Evolutionary conservation across 2,113 vertebrate genomes (phyloP).

Genomic region (Sceloporus tristichus): DNA sequence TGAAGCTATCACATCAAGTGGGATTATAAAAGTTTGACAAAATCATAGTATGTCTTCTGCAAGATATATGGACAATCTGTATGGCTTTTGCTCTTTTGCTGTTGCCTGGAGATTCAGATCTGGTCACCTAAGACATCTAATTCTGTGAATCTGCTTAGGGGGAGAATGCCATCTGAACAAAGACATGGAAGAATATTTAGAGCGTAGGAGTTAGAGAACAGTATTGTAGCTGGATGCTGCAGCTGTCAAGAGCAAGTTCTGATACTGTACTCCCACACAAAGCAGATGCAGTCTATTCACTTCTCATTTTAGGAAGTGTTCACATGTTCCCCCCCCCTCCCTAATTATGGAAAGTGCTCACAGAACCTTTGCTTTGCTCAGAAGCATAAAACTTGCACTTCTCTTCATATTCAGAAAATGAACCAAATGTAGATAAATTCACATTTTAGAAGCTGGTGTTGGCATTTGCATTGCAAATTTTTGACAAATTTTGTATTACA

Average conservation of each 20-base stretch:
- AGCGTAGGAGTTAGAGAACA: slow-evolving; percentile 26
- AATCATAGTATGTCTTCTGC: not conserved
- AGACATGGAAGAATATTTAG: not conserved
- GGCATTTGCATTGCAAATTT: slow-evolving; percentile 14
- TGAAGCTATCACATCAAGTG: not conserved
- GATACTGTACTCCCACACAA: slow-evolving; percentile 73
- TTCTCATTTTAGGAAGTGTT: slow-evolving; percentile 52
- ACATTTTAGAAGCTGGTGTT: slow-evolving; percentile 14
- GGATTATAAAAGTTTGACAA: not conserved
- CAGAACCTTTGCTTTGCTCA: not conserved
- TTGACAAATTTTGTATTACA: slow-evolving; percentile 27
- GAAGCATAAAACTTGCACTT: not conserved
- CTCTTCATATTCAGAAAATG: not conserved
- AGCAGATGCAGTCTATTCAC: slow-evolving; percentile 65
- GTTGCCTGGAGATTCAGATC: not conserved
- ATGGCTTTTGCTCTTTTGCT: not conserved
- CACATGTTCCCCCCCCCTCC: slow-evolving; percentile 52
- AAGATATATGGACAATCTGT: not conserved
- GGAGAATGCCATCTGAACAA: not conserved
- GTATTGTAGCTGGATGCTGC: slow-evolving; percentile 51
- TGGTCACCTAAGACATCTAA: not conserved
- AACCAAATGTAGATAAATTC: slow-evolving; percentile 17
- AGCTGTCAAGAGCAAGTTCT: slow-evolving; percentile 61
- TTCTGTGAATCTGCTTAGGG: not conserved
- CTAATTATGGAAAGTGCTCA: slow-evolving; percentile 61